Conservation (phyloP, 2,888 invertebrate species). For the Sarcophaga subvicina region DNA sequence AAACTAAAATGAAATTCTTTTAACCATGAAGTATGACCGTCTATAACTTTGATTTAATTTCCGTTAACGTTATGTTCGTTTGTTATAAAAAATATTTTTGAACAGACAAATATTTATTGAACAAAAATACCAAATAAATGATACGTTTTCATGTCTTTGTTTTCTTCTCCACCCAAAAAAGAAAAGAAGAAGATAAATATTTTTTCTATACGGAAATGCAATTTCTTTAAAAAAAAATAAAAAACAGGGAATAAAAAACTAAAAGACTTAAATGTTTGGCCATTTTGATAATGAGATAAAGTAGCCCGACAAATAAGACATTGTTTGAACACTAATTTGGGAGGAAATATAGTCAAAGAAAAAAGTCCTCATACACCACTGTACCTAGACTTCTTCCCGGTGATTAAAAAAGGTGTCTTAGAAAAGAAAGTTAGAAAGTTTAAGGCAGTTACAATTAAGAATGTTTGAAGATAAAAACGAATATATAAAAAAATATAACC, state of each 20-base stretch:
- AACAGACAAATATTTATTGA: not conserved
- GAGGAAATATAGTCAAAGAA: no score
- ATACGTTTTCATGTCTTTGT: slow-evolving; percentile 10
- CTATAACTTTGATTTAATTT: slow-evolving; percentile 67
- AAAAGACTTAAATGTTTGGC: slow-evolving; percentile 5
- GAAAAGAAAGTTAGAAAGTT: no score
- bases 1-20: slow-evolving; percentile 39
- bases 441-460: no score
- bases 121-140: slow-evolving; percentile 15
- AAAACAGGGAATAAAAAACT: slow-evolving; percentile 9
- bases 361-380: no score
- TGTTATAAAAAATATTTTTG: not conserved
- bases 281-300: no score
- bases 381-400: no score
- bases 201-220: slow-evolving; percentile 75
- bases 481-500: no score
- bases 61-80: slow-evolving; percentile 47
- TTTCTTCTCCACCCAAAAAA: not conserved
- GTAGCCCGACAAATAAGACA: no score
- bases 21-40: slow-evolving; percentile 59
- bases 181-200: slow-evolving; percentile 23
- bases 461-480: no score
- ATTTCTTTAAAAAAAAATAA: slow-evolving; percentile 71
- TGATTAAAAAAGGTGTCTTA: no score
- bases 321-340: no score